Base-by-base conservation (phyloP, 92 coral and sea anemone genomes). In the Porites divaricata region DNA sequence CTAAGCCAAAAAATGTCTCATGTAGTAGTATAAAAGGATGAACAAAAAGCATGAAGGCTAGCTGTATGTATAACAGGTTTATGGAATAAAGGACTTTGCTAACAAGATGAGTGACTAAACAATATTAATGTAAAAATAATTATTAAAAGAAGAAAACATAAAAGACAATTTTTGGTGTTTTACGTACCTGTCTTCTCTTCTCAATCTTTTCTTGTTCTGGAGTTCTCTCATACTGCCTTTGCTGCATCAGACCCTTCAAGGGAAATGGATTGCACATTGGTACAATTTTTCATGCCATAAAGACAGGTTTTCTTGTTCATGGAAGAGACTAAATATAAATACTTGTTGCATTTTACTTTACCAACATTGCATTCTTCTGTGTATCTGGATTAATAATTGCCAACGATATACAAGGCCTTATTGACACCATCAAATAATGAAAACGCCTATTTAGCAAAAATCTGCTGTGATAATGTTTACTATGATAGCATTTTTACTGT, bases 121-220 rank as follows among this genome's bases (percentile, higher is more conserved):
- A 35, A 35, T 11, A 13, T 12, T 54, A 11, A 11, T 8, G 10
- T 15, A 54, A 15, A 54, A 11, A 11, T 54, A 11, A 54, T 54
- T 54, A 12, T 54, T 12, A 54, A 11, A 11, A 54, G 14, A 11
- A 54, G 16, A 11, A 2, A 11, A 12, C 59, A 54, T 12, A 11
- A 54, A 11, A 54, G 4, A 2, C 12, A 54, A 54, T 2, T 54
- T 54, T 11, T 9, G 16, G 17, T 15, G 16, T 6, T 24, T 17
- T 8, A 35, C 70, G 19, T 78, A 96, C 99, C 99, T 94, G 95
- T 92, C 99, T 84, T 75, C 99, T 83, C 70, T 93, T 93, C 77
- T 96, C 99, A 53, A 96, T 94, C 80, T 96, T 96, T 63, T 96
- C 99, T 87, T 96, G 99, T 72, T 96, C 99, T 11, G 94, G 94